Base-by-base conservation (phyloP, 2,113 vertebrate species). In the Oxyruncus cristatus region DNA sequence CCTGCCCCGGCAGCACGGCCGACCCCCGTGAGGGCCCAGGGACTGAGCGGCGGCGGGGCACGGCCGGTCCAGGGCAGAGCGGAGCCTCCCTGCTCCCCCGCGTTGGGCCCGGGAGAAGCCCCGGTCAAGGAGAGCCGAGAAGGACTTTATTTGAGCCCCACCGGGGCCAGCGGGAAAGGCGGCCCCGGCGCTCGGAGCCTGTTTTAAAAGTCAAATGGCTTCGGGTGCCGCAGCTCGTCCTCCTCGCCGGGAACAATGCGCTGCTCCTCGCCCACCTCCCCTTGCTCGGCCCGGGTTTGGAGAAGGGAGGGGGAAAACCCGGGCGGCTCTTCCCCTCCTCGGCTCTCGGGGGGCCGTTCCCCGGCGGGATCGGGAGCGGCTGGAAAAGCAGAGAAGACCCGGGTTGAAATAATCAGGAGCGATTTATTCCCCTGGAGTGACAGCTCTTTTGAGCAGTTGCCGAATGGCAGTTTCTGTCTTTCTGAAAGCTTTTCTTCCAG, bases 391-490 rank as follows among this genome's bases (percentile, higher is more conserved):
- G 92, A 95, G 96, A 76, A 95, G 97, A 96, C 96, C 94, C 92
- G 84, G 91, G 84, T 87, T 93, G 98, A 98, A 97, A 97, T 97
- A 97, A 98, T 98, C 97, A 95, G 97, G 95, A 88, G 92, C 93
- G 98, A 98, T 98, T 98, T 98, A 98, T 98, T 98, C 98, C 91
- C 82, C 82, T 63, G 95, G 98, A 98, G 97, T 98, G 98, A 98
- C 98, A 98, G 98, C 97, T 98, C 98, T 98, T 98, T 98, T 98
- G 98, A 98, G 97, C 97, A 68, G 96, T 97, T 88, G 81, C 97
- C 98, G 97, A 98, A 98, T 98, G 98, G 98, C 97, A 98, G 98
- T 98, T 98, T 98, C 97, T 98, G 97, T 98, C 98, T 97, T 96
- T 98, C 98, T 98, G 97, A 98, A 98, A 97, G 98, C 98, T 98